Evolutionary conservation across 2,797 vertebrate species (phyloP).

Genomic region (Characodon lateralis): DNA sequence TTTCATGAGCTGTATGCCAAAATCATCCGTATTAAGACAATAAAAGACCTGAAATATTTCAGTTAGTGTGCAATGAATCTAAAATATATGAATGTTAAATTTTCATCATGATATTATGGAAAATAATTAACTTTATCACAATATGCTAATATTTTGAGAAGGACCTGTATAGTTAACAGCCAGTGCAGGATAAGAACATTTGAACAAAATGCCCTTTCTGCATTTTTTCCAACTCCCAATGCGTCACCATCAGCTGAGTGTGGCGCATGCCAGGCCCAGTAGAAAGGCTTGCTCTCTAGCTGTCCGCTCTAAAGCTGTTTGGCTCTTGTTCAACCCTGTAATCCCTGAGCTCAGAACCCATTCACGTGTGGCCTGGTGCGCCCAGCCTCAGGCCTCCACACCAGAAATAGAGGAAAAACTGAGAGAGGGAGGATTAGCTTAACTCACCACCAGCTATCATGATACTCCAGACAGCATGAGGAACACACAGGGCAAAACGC

Average conservation of each 20-base stretch:
- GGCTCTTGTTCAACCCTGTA: constrained; percentile 62
- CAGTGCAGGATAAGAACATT: constrained; percentile 27
- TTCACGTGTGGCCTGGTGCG: constrained; percentile 59
- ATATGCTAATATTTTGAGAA: no score
- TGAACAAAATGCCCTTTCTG: constrained; percentile 27
- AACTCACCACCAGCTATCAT: constrained; percentile 30
- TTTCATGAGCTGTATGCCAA: no score
- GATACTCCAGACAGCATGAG: constrained; percentile 10
- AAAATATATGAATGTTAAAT: no score
- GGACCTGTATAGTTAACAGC: constrained; percentile 40
- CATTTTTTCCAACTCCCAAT: constrained; percentile 20
- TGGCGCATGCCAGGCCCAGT: constrained; percentile 8
- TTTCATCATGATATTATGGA: no score
- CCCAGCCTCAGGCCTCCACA: constrained; percentile 25
- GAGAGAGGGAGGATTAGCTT: constrained; percentile 12
- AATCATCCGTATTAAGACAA: no score
- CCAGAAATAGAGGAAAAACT: neutral
- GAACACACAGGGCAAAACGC: neutral
- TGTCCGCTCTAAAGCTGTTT: constrained; percentile 53
- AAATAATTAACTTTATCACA: no score
- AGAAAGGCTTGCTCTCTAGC: constrained; percentile 18
- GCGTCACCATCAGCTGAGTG: constrained; percentile 12
- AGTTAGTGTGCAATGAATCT: no score
- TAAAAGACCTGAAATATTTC: no score
- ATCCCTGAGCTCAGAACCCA: constrained; percentile 66